phyloP scores from a whole-genome alignment of 2,888 invertebrate species.

The Cremastinae sp. region DNA sequence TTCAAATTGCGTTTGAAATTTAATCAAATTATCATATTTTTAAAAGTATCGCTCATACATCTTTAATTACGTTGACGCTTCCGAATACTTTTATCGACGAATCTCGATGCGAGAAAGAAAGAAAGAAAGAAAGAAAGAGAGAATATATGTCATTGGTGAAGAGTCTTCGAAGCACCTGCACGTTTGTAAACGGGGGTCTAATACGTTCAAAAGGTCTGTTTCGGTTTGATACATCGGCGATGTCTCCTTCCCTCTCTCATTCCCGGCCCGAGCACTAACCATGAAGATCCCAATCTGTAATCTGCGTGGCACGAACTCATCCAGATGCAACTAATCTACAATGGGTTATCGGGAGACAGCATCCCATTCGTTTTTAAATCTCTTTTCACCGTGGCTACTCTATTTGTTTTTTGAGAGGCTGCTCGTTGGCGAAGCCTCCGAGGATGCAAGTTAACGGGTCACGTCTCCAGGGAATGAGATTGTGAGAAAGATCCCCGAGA shows the following conservation, averaged over 20 bases:
- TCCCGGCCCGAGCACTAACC: constrained; percentile 40
- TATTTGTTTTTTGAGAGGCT: constrained; percentile 32
- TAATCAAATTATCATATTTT: too few species aligned
- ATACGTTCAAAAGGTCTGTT: constrained; percentile 51
- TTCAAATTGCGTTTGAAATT: too few species aligned
- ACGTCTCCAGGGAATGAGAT: constrained; percentile 57
- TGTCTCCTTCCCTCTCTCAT: constrained; percentile 3
- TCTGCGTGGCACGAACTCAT: constrained; percentile 62
- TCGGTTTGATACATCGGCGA: constrained; percentile 50
- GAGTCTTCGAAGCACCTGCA: constrained; percentile 52
- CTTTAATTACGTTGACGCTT: too few species aligned
- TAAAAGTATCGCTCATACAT: too few species aligned
- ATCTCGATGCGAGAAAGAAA: too few species aligned
- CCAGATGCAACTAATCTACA: constrained; percentile 61
- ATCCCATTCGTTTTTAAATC: constrained; percentile 45
- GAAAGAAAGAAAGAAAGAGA: constrained; percentile 38
- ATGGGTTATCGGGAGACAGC: constrained; percentile 60
- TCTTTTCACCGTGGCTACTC: background rate
- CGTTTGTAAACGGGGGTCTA: constrained; percentile 42
- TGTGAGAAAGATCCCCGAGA: constrained; percentile 49
- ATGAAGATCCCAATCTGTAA: constrained; percentile 59
- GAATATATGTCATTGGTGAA: constrained; percentile 49
- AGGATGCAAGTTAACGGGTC: constrained; percentile 57
- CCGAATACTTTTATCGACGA: too few species aligned
- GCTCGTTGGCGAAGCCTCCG: constrained; percentile 14